Evolutionary conservation across 2,113 vertebrate genomes (phyloP).

Genomic region (Dicentrarchus labrax): DNA sequence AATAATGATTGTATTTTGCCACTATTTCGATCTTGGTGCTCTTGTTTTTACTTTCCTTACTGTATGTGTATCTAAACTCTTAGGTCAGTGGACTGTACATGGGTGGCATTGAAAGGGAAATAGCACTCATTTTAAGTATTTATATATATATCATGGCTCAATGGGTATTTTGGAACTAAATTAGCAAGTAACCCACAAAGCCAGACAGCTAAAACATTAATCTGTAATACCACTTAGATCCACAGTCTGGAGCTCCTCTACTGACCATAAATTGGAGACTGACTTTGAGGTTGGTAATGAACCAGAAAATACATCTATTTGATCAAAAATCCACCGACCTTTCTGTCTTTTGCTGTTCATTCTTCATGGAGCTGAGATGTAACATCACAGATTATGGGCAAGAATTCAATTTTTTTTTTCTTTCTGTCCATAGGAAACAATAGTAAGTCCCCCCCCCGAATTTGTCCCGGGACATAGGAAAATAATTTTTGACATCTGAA

Average conservation of each 20-base stretch:
- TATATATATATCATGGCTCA: conserved; percentile 30
- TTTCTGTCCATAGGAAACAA: conserved; percentile 14
- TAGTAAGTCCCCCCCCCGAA: conserved; percentile 9
- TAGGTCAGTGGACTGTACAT: conserved; percentile 8
- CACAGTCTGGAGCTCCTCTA: conserved; percentile 36
- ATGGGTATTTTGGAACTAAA: conserved; percentile 35
- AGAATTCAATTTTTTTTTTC: conserved; percentile 17
- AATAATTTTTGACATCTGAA: conserved; percentile 60
- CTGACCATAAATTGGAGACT: conserved; percentile 44
- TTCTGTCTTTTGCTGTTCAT: conserved; percentile 17
- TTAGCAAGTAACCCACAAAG: conserved; percentile 29
- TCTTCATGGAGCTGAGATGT: conserved; percentile 15
- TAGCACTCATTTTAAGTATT: conserved; percentile 20
- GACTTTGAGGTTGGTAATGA: conserved; percentile 40
- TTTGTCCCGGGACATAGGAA: conserved; percentile 22
- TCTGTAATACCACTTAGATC: conserved; percentile 41
- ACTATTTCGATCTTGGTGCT: background rate
- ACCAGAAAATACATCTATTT: conserved; percentile 34
- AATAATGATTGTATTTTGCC: background rate
- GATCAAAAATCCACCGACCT: background rate
- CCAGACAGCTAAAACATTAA: conserved; percentile 37
- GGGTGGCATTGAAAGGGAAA: conserved; percentile 32
- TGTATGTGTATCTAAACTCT: conserved; percentile 9
- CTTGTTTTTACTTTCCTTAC: background rate
- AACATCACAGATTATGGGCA: conserved; percentile 31